Evolutionary conservation across 23 tunicate species (phyloP).

Genomic region (Corella eumyota): DNA sequence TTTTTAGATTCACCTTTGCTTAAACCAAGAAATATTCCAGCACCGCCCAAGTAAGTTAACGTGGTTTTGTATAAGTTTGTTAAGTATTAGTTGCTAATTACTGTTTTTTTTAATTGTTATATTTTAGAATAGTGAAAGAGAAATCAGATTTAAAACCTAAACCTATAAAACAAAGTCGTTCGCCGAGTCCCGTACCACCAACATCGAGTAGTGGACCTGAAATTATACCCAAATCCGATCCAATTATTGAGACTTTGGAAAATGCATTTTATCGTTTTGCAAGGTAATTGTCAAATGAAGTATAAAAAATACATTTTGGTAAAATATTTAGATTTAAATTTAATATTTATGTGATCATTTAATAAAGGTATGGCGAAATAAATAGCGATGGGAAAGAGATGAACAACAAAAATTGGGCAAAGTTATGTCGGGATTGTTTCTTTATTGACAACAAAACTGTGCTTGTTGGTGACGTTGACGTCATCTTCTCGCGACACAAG

Average conservation of each 20-base stretch:
- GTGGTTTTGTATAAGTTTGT: too few relatives aligned
- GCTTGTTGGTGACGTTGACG: conserved; percentile 63
- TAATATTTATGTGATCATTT: too few relatives aligned
- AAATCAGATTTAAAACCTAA: neutral
- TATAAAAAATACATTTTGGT: neutral
- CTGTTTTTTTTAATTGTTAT: too few relatives aligned
- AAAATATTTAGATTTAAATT: neutral
- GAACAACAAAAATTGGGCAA: conserved; percentile 84
- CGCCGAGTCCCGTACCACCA: neutral
- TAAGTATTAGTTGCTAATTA: too few relatives aligned
- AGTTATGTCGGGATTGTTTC: conserved; percentile 70
- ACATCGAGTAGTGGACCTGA: neutral
- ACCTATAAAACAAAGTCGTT: neutral
- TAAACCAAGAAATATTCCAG: too few relatives aligned
- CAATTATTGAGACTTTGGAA: conserved; percentile 57
- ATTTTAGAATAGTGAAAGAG: too few relatives aligned
- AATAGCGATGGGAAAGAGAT: conserved; percentile 56
- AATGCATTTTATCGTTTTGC: conserved; percentile 57
- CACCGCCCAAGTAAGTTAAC: too few relatives aligned
- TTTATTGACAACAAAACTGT: conserved; percentile 51
- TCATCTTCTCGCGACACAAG: conserved; percentile 72
- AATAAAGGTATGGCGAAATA: conserved; percentile 67
- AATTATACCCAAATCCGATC: conserved; percentile 24
- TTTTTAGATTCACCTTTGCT: too few relatives aligned
- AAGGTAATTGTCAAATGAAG: conserved; percentile 14